phyloP scores from a whole-genome alignment of 2,113 vertebrate genomes.

The Melierax canorus region DNA sequence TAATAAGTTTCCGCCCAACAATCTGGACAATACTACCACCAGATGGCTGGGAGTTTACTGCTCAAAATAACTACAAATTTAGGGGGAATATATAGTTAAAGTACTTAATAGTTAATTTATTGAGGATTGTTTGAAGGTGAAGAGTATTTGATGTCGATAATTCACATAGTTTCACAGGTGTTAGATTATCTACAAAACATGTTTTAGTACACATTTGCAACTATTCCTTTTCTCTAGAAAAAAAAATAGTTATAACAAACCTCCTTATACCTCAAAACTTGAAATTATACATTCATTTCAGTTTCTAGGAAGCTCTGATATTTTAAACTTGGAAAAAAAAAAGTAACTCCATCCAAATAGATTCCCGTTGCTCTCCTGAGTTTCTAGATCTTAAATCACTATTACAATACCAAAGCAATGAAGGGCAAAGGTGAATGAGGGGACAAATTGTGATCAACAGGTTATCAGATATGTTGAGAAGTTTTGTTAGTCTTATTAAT shows the following conservation, averaged over 20 bases:
- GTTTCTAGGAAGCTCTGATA: not conserved
- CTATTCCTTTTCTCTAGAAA: not conserved
- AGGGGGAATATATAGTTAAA: not conserved
- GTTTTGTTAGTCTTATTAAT: constrained; percentile 67
- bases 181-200: not conserved
- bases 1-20: not conserved
- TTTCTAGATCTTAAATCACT: constrained; percentile 36
- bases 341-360: not conserved
- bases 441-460: constrained; percentile 74
- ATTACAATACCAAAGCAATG: constrained; percentile 1
- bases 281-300: not conserved
- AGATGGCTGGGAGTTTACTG: not conserved
- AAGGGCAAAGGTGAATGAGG: constrained; percentile 55
- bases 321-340: not conserved
- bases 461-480: constrained; percentile 69
- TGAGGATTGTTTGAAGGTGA: not conserved
- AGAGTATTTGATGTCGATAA: not conserved
- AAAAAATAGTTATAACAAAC: not conserved
- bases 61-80: not conserved
- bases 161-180: not conserved
- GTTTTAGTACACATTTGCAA: not conserved
- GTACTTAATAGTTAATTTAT: not conserved
- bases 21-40: not conserved
- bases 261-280: not conserved
- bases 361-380: not conserved